phyloP scores from a whole-genome alignment of 2,888 invertebrate species.

The Hypena proboscidalis region DNA sequence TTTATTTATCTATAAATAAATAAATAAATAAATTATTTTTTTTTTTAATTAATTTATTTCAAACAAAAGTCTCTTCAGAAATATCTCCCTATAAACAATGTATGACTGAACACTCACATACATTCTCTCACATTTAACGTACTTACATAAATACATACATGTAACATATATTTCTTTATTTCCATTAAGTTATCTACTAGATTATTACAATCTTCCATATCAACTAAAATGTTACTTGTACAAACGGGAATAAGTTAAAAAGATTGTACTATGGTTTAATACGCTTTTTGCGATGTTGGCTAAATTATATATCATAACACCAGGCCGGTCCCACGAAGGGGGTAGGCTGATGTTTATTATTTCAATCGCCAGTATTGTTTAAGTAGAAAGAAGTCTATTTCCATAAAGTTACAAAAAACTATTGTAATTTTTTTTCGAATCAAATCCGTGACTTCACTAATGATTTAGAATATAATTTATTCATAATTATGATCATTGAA shows the following conservation, averaged over 20 bases:
- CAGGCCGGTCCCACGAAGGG: too few species aligned
- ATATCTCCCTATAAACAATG: slow-evolving; percentile 32
- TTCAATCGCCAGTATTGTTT: slow-evolving; percentile 11
- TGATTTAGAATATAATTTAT: too few species aligned
- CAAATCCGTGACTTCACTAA: too few species aligned
- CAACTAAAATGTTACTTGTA: slow-evolving; percentile 35
- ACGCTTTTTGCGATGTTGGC: slow-evolving; percentile 12
- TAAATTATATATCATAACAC: slow-evolving; percentile 14
- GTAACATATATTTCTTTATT: slow-evolving; percentile 31
- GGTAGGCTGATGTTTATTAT: too few species aligned
- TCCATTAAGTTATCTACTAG: slow-evolving; percentile 28
- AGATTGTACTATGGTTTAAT: slow-evolving; percentile 43
- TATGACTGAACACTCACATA: slow-evolving; percentile 19
- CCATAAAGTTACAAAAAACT: too few species aligned
- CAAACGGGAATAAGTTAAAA: slow-evolving; percentile 31
- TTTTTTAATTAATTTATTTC: too few species aligned
- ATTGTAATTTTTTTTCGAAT: too few species aligned
- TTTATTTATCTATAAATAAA: too few species aligned
- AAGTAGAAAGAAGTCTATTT: neutral
- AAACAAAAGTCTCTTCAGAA: too few species aligned
- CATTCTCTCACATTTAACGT: slow-evolving; percentile 29
- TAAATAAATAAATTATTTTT: too few species aligned
- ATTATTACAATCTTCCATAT: slow-evolving; percentile 33
- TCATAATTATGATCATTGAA: too few species aligned
- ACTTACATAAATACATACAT: slow-evolving; percentile 41